Percentiles rank a stretch among this genome's conserved stretches.
Evolutionary conservation across 2,888 invertebrate genomes (phyloP).

Genomic region (Chesias legatella): DNA sequence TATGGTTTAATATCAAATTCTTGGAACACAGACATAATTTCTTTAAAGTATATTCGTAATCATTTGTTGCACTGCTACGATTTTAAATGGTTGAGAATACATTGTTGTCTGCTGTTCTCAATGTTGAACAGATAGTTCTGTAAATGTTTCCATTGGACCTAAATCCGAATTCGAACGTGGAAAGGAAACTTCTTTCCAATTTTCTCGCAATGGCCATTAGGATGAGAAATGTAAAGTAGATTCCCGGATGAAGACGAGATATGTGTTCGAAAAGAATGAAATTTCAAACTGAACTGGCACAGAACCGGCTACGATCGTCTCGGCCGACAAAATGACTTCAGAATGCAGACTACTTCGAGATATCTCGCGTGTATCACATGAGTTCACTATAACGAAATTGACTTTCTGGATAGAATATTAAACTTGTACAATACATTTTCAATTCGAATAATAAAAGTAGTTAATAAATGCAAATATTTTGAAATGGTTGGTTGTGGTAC

Average conservation of each 20-base stretch:
- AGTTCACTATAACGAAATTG: conserved; percentile 22
- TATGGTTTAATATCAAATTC: not conserved
- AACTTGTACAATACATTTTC: conserved; percentile 17
- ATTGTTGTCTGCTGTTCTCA: conserved; percentile 40
- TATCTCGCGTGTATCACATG: conserved; percentile 46
- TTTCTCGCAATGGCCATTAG: conserved; percentile 79
- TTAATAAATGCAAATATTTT: not conserved
- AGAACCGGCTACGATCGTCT: conserved; percentile 42
- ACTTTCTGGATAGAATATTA: conserved; percentile 15
- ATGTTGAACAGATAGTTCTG: conserved; percentile 47
- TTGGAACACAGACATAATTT: no score
- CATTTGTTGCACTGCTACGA: conserved; percentile 14
- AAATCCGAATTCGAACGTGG: conserved; percentile 56
- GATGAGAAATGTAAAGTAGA: conserved; percentile 80
- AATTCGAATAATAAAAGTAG: conserved; percentile 8
- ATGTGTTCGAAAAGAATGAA: conserved; percentile 76
- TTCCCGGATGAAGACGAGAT: conserved; percentile 73
- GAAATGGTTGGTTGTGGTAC: not conserved
- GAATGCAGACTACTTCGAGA: conserved; percentile 45
- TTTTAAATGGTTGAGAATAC: conserved; percentile 31
- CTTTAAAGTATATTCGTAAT: conserved; percentile 23
- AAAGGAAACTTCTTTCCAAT: conserved; percentile 76
- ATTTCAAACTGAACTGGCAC: conserved; percentile 67
- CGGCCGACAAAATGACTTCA: conserved; percentile 46
- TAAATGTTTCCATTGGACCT: conserved; percentile 49